These are phyloP conservation scores for Caradrina kadenii DNA, from an alignment of 2,888 invertebrate species.

Conservation along the genomic window DNA sequence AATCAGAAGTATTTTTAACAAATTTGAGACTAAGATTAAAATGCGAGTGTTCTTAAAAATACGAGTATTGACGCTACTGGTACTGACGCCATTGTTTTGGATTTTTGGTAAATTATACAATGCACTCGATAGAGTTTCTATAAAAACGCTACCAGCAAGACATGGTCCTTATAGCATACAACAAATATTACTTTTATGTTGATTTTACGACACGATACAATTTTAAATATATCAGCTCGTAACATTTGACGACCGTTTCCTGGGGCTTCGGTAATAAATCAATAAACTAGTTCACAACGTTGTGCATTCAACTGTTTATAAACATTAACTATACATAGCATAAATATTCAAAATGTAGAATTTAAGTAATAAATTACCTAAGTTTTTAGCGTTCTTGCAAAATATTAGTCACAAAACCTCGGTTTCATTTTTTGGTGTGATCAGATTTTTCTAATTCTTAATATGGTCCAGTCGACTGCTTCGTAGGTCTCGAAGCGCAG, in stretches of 20 bases:
- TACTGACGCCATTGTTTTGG: accelerated
- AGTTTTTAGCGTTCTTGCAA: not conserved
- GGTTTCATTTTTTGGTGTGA: not conserved
- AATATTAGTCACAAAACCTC: not conserved
- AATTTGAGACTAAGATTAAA: no score
- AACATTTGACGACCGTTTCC: slow-evolving; percentile 65
- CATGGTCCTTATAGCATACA: slow-evolving; percentile 47
- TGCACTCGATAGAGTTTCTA: not conserved
- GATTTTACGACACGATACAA: slow-evolving; percentile 69
- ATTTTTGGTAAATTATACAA: not conserved
- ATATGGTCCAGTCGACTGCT: not conserved
- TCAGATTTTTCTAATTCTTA: not conserved
- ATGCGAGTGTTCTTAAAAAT: no score
- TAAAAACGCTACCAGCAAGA: slow-evolving; percentile 39
- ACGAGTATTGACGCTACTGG: no score
- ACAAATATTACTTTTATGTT: slow-evolving; percentile 69
- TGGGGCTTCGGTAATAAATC: slow-evolving; percentile 65
- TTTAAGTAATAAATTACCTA: slow-evolving; percentile 11
- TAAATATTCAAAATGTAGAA: slow-evolving; percentile 44
- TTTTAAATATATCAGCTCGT: slow-evolving; percentile 65
- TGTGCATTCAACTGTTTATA: slow-evolving; percentile 58
- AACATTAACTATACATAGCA: slow-evolving; percentile 40
- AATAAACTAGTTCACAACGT: slow-evolving; percentile 63
- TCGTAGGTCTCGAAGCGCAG: no score
- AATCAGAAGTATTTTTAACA: no score